Conservation (phyloP, 2,797 vertebrate species). For the Echeneis naucrates region DNA sequence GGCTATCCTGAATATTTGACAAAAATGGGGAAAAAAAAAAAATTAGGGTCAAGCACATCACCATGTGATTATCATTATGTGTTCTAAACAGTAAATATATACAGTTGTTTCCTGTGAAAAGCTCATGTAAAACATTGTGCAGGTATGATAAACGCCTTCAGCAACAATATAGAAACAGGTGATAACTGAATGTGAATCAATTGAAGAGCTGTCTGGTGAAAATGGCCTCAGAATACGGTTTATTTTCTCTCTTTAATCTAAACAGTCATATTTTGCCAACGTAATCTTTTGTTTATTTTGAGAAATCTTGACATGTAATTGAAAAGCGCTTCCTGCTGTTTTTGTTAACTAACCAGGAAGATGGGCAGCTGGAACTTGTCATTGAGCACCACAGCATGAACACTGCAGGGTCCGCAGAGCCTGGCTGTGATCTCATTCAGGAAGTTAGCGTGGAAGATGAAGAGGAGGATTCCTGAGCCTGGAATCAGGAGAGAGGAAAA, state of each 20-base stretch:
- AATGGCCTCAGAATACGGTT: background rate
- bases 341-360: constrained; percentile 89
- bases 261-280: background rate
- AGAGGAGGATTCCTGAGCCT: constrained; percentile 95
- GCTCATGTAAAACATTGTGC: too few species aligned
- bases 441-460: constrained; percentile 95
- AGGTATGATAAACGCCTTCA: too few species aligned
- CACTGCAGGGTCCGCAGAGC: constrained; percentile 95
- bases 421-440: constrained; percentile 91
- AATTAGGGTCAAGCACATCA: background rate
- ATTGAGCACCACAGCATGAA: constrained; percentile 97
- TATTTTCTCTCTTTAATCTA: background rate
- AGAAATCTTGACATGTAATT: background rate
- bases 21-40: constrained; percentile 14
- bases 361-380: constrained; percentile 98
- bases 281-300: background rate
- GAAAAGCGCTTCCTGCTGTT: background rate
- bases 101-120: background rate
- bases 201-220: accelerated
- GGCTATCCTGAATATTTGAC: constrained; percentile 88
- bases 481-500: background rate
- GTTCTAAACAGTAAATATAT: background rate
- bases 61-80: too few species aligned
- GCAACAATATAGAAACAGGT: too few species aligned
- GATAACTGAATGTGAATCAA: too few species aligned